Evolutionary conservation across 2,888 invertebrate species (phyloP).

Genomic region (Copidosoma aretas): DNA sequence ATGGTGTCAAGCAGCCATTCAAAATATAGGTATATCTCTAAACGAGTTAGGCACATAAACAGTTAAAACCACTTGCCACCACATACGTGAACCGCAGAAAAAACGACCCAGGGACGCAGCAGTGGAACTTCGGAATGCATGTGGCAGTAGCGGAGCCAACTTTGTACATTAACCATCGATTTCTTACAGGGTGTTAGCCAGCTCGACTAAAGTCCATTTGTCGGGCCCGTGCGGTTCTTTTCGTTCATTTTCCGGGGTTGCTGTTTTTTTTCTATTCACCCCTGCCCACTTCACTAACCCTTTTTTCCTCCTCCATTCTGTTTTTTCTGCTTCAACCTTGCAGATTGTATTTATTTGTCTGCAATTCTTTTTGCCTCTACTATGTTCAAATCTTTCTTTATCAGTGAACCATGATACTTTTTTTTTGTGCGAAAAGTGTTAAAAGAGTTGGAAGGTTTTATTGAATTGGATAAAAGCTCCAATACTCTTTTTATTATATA

Average conservation of each 20-base stretch:
- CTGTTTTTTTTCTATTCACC: neutral
- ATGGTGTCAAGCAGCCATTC: neutral
- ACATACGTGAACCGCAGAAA: neutral
- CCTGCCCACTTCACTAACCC: neutral
- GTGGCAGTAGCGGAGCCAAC: conserved; percentile 49
- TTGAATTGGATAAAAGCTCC: conserved; percentile 20
- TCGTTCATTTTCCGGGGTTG: neutral
- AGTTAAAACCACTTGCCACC: neutral
- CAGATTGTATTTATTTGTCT: conserved; percentile 22
- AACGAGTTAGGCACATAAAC: neutral
- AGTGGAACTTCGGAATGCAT: neutral
- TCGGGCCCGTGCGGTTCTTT: conserved; percentile 16
- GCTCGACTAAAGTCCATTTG: conserved; percentile 50
- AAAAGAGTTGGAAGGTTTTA: conserved; percentile 19
- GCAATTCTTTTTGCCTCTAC: conserved; percentile 23
- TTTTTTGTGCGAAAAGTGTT: conserved; percentile 2
- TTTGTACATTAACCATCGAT: conserved; percentile 58
- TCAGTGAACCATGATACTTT: neutral
- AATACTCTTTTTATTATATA: conserved; percentile 7
- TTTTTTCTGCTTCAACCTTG: conserved; percentile 17
- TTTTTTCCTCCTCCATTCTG: conserved; percentile 17
- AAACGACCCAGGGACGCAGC: neutral
- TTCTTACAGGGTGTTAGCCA: conserved; percentile 46
- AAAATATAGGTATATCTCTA: neutral
- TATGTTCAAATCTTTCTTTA: conserved; percentile 26